Percentiles rank a stretch among this genome's conserved stretches.
phyloP scores from a whole-genome alignment of 2,113 vertebrate species.

The Puma concolor region DNA sequence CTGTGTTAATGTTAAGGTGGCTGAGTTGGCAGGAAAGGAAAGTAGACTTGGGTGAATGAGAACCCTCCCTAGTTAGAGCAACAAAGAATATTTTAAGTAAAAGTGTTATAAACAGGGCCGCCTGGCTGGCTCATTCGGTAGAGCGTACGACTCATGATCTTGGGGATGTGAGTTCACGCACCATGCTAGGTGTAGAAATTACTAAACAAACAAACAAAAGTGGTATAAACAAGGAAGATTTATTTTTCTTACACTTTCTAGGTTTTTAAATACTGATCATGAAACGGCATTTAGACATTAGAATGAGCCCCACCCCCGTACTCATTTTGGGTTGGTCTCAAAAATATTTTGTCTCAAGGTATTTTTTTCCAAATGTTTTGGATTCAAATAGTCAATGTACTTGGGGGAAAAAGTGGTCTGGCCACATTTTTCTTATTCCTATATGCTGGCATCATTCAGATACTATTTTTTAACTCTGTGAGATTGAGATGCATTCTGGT shows the following conservation, averaged over 20 bases:
- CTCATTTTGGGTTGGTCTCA: slow-evolving; percentile 22
- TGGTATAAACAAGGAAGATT: not conserved
- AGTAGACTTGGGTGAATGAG: not conserved
- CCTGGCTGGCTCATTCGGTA: not conserved
- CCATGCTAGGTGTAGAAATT: not conserved
- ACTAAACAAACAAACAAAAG: not conserved
- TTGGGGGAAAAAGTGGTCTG: not conserved
- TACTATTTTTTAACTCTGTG: not conserved
- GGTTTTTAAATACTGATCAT: not conserved
- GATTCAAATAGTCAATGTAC: not conserved
- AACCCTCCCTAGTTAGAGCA: not conserved
- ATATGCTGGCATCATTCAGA: slow-evolving; percentile 24
- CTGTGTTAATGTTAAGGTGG: not conserved
- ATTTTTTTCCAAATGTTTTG: slow-evolving; percentile 50
- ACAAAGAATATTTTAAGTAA: not conserved
- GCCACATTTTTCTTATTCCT: not conserved
- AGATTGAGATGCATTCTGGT: not conserved
- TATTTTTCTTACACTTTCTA: not conserved
- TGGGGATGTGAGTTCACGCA: not conserved
- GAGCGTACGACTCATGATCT: not conserved
- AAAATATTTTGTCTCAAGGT: slow-evolving; percentile 19
- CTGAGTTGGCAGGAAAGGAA: not conserved
- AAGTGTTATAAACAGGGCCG: not conserved
- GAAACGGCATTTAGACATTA: not conserved
- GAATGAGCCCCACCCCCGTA: not conserved